phyloP scores from a whole-genome alignment of 2,797 vertebrate species.

The Sciurus carolinensis region DNA sequence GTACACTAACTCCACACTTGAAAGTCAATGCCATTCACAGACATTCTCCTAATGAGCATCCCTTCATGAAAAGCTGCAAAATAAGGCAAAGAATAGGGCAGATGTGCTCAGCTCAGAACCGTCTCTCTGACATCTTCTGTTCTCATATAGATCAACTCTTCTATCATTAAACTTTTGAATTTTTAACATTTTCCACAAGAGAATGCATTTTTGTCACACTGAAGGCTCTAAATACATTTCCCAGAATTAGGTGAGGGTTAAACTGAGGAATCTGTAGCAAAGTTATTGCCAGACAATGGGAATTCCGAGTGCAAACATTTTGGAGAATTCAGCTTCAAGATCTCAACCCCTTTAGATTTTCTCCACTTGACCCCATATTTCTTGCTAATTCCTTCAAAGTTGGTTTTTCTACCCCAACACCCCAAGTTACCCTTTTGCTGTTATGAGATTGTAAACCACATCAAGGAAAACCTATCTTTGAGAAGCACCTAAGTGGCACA shows the following conservation, averaged over 20 bases:
- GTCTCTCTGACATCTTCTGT: background rate
- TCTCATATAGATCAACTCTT: background rate
- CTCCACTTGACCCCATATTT: background rate
- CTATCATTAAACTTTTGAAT: background rate
- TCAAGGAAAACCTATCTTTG: conserved; percentile 70
- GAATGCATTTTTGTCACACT: conserved; percentile 14
- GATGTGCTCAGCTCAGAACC: background rate
- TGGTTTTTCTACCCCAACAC: conserved; percentile 45
- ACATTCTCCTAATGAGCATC: background rate
- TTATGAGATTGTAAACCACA: conserved; percentile 55
- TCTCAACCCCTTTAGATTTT: background rate
- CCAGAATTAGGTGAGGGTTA: conserved; percentile 15
- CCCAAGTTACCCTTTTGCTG: conserved; percentile 69
- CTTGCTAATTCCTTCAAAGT: conserved; percentile 30
- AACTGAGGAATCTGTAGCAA: background rate
- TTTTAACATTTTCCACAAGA: background rate
- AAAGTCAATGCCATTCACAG: conserved; percentile 3
- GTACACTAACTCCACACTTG: background rate
- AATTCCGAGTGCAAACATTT: conserved; percentile 19
- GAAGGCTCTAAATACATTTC: background rate
- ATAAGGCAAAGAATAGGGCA: conserved; percentile 13
- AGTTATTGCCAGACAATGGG: background rate
- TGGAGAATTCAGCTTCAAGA: background rate
- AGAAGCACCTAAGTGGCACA: conserved; percentile 68
- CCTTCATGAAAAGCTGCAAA: background rate